Percentiles rank a stretch among this genome's conserved stretches.
Conservation (phyloP, 2,797 vertebrate species). For the Galaxias olidus region DNA sequence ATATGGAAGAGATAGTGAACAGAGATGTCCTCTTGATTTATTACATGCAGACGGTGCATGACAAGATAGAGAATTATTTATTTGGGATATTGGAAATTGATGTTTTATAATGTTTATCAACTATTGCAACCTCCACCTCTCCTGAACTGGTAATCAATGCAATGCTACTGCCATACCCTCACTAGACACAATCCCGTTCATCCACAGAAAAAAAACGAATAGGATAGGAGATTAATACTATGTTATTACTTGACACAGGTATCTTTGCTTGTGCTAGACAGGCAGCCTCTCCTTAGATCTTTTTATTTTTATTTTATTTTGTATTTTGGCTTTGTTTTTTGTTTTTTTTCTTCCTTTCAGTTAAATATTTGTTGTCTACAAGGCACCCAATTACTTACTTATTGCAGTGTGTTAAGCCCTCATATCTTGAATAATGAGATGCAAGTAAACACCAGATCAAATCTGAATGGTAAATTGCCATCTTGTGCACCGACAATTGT, state of each 20-base stretch:
- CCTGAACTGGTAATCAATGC: constrained; percentile 31
- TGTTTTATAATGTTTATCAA: constrained; percentile 25
- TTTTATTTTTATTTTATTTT: constrained; percentile 39
- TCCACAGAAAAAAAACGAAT: constrained; percentile 17
- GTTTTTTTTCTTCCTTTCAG: constrained; percentile 2
- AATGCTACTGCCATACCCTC: constrained; percentile 38
- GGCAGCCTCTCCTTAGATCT: no score
- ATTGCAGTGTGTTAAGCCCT: constrained; percentile 35
- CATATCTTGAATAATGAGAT: constrained; percentile 37
- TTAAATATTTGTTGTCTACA: constrained; percentile 23
- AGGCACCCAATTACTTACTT: constrained; percentile 11
- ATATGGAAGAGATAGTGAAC: constrained; percentile 26
- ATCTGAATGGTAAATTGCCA: constrained; percentile 28
- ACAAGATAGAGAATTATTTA: constrained; percentile 38
- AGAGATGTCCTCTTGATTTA: constrained; percentile 18
- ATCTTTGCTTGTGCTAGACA: constrained; percentile 29
- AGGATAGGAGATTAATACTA: constrained; percentile 32
- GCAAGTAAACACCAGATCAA: constrained; percentile 18
- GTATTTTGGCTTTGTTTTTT: constrained; percentile 18
- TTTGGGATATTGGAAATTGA: constrained; percentile 22
- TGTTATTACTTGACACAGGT: constrained; percentile 37
- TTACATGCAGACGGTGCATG: constrained; percentile 19
- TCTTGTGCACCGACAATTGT: constrained; percentile 42
- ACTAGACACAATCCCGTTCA: constrained; percentile 19
- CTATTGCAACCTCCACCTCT: constrained; percentile 21